Percentiles rank a stretch among this genome's conserved stretches.
These are phyloP conservation scores for Phaetusa simplex DNA, from an alignment of 2,113 vertebrate genomes.

Conservation along the genomic window DNA sequence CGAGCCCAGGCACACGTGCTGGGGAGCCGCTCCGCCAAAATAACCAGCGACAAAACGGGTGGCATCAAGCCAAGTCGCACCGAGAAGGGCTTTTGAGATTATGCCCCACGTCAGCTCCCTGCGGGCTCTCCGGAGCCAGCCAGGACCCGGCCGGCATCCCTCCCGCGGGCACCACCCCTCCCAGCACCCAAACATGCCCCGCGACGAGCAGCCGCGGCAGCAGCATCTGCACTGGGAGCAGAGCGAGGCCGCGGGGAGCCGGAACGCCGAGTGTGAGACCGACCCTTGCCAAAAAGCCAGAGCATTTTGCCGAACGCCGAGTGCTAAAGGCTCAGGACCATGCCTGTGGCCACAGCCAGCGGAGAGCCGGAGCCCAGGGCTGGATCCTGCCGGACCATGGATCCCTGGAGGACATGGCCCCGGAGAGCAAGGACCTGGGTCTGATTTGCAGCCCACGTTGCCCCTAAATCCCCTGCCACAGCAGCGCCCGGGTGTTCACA, in stretches of 20 bases:
- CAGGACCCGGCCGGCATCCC: neutral
- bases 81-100: neutral
- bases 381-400: rapidly evolving
- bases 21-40: neutral
- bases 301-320: rapidly evolving
- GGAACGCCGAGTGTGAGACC: rapidly evolving
- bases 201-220: rapidly evolving
- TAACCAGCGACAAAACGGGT: neutral
- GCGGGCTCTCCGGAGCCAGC: neutral
- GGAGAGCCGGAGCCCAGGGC: neutral
- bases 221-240: rapidly evolving
- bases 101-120: neutral
- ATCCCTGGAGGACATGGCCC: neutral
- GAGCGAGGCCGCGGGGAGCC: rapidly evolving
- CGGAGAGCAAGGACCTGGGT: neutral
- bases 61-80: neutral
- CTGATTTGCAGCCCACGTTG: neutral
- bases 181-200: neutral
- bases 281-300: neutral
- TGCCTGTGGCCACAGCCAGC: rapidly evolving
- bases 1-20: neutral
- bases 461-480: neutral
- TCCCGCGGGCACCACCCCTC: neutral
- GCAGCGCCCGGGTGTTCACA: rapidly evolving
- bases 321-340: neutral